Conservation (phyloP, 1,140 invertebrate genomes). For the Bombus terrestris region DNA sequence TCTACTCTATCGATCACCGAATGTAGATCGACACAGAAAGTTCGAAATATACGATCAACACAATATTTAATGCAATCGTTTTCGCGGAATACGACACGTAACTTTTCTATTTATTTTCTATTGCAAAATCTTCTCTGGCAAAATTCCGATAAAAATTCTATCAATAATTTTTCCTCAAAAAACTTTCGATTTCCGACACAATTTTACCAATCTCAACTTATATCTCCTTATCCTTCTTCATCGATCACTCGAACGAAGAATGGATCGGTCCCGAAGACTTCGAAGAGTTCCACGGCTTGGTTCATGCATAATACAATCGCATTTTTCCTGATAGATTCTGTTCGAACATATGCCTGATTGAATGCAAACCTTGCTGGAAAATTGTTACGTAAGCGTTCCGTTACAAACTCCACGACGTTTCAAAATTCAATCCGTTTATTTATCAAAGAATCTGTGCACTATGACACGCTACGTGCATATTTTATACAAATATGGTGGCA, state of each 20-base stretch:
- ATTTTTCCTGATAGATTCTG: not conserved
- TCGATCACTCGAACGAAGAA: not conserved
- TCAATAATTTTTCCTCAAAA: not conserved
- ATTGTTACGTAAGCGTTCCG: not conserved
- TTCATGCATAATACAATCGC: not conserved
- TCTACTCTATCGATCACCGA: too few relatives aligned
- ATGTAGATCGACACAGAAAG: too few relatives aligned
- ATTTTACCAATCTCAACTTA: not conserved
- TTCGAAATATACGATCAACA: too few relatives aligned
- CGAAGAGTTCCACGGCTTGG: not conserved
- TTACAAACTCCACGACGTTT: not conserved
- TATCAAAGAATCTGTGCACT: not conserved
- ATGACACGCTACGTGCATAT: not conserved
- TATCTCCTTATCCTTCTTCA: not conserved
- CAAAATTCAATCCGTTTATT: slow-evolving; percentile 30
- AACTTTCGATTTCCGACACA: not conserved
- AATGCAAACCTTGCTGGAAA: not conserved
- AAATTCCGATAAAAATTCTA: not conserved
- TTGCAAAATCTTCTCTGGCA: not conserved
- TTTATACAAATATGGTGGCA: not conserved
- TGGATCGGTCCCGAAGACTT: not conserved
- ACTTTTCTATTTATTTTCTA: too few relatives aligned
- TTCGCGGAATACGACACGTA: too few relatives aligned
- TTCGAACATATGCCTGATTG: not conserved
- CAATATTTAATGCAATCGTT: too few relatives aligned